Base-by-base conservation (phyloP, 2,888 invertebrate species). In the Saturnia japonica region DNA sequence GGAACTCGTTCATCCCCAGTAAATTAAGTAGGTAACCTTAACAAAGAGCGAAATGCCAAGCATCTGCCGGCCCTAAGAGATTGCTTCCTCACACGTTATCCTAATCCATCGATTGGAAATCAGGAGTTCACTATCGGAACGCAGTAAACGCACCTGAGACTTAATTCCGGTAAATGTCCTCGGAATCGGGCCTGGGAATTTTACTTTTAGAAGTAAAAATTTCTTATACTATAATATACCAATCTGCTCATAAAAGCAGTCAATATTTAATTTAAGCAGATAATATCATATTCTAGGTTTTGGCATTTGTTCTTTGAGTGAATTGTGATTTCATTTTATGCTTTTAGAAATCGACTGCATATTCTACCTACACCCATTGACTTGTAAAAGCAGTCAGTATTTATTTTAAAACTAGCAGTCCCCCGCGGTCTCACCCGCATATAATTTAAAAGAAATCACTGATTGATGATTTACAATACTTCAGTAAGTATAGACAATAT, bases 51-150 rank as follows among this genome's bases (percentile, higher is more conserved):
- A 69, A 69, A 69, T 69, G 42, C 67, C 71, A 68, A 40, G 22
- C 68, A 71, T 64, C 60, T 70, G 60, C 78, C 81, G 82, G 71
- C 74, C 74, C 82, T 91, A 93, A 93, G 91, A 91, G 90, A 92
- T 93, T 93, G 91, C 85, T 85, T 85, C 81, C 82, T 78, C 72
- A 75, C 77, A 78, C 78, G 81, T 83, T 81, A 84, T 80, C 78
- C 80, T 77, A 80, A 84, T 81, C 82, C 88, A 86, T 91, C 91
- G 91, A 91, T 91, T 75, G 83, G 82, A 91, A 93, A 93, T 92
- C 93, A 88, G 83, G 83, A 87, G 84, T 75, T 76, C 80, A 82
- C 80, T 75, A 71, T 70, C 74, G 62, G 68, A 68, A 73, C 34
- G 74, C 91, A 91, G 90, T 91, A 68, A 68, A 73, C 34, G 74